Evolutionary conservation across 2,113 vertebrate genomes (phyloP).

Genomic region (Tetrao urogallus): DNA sequence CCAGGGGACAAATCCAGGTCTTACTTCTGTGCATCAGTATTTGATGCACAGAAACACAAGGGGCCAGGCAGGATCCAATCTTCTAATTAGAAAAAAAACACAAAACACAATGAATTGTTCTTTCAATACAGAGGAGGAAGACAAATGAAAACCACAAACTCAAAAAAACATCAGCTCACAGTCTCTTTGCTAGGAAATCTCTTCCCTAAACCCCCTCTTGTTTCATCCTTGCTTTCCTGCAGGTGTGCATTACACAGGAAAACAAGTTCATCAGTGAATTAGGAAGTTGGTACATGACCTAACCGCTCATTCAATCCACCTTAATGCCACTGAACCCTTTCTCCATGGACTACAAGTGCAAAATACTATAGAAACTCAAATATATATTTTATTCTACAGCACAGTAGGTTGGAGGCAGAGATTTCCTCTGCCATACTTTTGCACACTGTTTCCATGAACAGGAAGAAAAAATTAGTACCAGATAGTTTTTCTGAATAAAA

Average conservation of each 20-base stretch:
- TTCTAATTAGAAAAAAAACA: background rate
- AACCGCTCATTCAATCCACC: background rate
- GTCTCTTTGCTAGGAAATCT: background rate
- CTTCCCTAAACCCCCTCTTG: background rate
- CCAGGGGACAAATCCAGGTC: background rate
- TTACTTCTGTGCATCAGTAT: background rate
- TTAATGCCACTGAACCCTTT: background rate
- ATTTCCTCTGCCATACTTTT: background rate
- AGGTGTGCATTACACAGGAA: background rate
- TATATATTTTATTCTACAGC: background rate
- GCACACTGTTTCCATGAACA: background rate
- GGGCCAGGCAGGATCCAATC: background rate
- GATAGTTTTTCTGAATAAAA: background rate
- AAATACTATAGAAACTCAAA: background rate
- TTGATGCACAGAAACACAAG: background rate
- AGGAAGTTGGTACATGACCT: background rate
- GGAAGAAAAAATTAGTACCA: background rate
- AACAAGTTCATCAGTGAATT: background rate
- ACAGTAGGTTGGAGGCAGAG: background rate
- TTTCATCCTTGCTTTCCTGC: background rate
- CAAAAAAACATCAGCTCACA: background rate
- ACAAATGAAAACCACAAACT: background rate
- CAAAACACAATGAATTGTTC: background rate
- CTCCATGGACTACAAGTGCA: background rate
- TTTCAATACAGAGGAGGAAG: background rate